phyloP scores from a whole-genome alignment of 1,140 invertebrate genomes.

The Drosophila kikkawai region DNA sequence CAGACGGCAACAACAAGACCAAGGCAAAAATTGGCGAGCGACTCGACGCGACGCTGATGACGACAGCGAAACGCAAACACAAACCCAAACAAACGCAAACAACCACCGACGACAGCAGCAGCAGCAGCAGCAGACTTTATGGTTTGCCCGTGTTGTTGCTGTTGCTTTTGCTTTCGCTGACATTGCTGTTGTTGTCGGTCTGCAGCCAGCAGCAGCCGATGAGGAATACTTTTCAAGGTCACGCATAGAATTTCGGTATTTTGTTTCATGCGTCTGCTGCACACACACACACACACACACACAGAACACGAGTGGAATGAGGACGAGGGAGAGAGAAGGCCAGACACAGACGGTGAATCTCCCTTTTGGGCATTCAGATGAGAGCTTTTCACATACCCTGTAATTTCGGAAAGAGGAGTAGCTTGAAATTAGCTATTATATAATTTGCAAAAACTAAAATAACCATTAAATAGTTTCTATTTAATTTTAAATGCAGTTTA shows the following conservation, averaged over 20 bases:
- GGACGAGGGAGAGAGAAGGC: conserved; percentile 5
- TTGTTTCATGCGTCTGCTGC: conserved; percentile 80
- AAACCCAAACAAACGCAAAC: conserved; percentile 57
- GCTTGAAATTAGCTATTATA: background rate
- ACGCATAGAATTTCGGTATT: conserved; percentile 84
- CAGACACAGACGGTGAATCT: conserved; percentile 46
- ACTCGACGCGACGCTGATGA: conserved; percentile 33
- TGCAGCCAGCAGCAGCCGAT: conserved; percentile 49
- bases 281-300: conserved; percentile 51
- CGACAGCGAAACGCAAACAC: conserved; percentile 44
- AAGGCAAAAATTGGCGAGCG: conserved; percentile 43
- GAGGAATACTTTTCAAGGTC: conserved; percentile 84
- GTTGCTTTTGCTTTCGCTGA: conserved; percentile 17
- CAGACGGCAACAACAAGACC: conserved; percentile 72
- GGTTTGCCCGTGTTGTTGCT: conserved; percentile 31
- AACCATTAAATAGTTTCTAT: too few relatives aligned
- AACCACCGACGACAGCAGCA: conserved; percentile 64
- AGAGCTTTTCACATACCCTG: conserved; percentile 59
- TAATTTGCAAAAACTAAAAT: background rate
- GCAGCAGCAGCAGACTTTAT: conserved; percentile 55
- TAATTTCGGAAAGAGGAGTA: background rate
- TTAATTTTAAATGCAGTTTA: too few relatives aligned
- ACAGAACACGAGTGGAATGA: conserved; percentile 6
- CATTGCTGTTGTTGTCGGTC: conserved; percentile 38
- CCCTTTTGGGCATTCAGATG: conserved; percentile 61